Evolutionary conservation across 2,888 invertebrate species (phyloP).

Genomic region (Oeneis ivallda): DNA sequence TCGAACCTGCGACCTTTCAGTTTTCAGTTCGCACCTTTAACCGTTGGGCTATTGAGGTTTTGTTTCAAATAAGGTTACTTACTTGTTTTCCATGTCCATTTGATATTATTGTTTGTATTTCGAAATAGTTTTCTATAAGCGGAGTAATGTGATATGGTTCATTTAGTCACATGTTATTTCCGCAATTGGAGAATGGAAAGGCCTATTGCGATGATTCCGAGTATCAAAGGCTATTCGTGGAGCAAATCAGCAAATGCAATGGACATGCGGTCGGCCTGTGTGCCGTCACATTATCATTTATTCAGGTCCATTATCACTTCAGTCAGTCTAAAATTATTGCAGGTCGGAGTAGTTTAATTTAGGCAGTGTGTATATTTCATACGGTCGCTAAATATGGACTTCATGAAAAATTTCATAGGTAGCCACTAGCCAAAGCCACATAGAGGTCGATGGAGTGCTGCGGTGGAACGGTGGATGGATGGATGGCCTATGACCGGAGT

Average conservation of each 20-base stretch:
- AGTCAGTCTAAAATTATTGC: conserved; percentile 36
- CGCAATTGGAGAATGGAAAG: conserved; percentile 25
- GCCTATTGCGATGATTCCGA: conserved; percentile 12
- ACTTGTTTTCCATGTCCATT: neutral
- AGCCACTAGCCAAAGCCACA: no score
- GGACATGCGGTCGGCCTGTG: conserved; percentile 44
- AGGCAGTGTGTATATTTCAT: neutral
- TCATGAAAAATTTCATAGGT: no score
- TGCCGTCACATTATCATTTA: conserved; percentile 49
- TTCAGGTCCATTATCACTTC: conserved; percentile 60
- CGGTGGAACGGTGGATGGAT: no score
- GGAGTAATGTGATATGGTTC: neutral
- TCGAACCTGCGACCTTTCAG: no score
- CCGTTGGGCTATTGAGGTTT: no score
- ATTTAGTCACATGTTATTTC: conserved; percentile 3
- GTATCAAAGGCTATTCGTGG: conserved; percentile 33
- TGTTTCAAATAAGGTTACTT: neutral
- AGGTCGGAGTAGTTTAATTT: conserved; percentile 18
- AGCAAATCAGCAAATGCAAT: conserved; percentile 37
- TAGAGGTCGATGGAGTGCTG: no score
- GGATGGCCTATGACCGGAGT: no score
- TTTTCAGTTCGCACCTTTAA: no score
- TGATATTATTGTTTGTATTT: neutral
- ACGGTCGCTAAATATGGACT: no score
- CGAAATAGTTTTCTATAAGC: neutral